Base-by-base conservation (phyloP, 2,888 invertebrate genomes). In the Drosophila hamatofila region DNA sequence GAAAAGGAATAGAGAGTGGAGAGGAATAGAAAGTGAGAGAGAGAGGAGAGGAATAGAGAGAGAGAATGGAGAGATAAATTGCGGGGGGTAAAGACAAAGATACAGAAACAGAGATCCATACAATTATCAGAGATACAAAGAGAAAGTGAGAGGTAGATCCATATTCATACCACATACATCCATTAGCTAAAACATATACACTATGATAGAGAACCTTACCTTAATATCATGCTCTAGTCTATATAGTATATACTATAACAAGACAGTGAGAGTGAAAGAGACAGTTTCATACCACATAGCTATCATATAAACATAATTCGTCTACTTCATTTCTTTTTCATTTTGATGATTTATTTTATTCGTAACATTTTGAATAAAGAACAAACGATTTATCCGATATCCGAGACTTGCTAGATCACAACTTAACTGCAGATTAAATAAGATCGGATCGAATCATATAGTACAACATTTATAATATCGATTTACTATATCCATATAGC, bases 401-500 rank as follows among this genome's bases (percentile, higher is more conserved):
- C 35, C 37, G 35, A 51, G 3, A 16, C 6, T 33, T 51, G 30
- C 2, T n/a, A 25, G 39, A 23, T 27, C 55, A 16, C 46, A 27
- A 18, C 41, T 64, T 4, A 25, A 23, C 3, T 35, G 41, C 35
- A 30, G 30, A 49, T 67, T 11, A 30, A 30, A 30, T 8, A 41
- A 35, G 21, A 57, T 58, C 30, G 52, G 23, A 58, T 44, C 49
- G 37, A 18, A 57, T 67, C 51, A 44, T 51, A 39, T 68, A n/a
- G 67, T 46, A 54, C 55, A 75, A 77, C 73, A 72, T 44, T 60
- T 72, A 64, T 56, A 84, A 78, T 62, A 57, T 49, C 42, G 35
- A 49, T 49, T 51, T 51, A 42, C 64, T 63, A 63, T 33, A 64
- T 63, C 23, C 23, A 23, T 37, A 60, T 39, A 48, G 60, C 35